Conservation (phyloP, 2,113 vertebrate genomes). For the Muscicapa adusta region DNA sequence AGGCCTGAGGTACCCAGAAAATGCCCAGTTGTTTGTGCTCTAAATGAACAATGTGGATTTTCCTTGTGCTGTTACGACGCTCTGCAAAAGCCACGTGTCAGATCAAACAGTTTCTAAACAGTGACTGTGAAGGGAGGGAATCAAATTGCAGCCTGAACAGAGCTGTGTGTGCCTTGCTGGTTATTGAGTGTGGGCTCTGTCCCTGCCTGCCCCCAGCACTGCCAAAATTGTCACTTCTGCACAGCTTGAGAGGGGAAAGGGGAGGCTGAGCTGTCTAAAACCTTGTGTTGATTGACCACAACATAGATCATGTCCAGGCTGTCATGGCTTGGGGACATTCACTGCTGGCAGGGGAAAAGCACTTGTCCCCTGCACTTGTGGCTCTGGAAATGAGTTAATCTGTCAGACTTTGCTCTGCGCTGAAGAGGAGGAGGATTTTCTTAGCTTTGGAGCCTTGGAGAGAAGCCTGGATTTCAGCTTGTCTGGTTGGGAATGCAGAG, state of each 20-base stretch:
- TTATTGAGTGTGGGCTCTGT: accelerated
- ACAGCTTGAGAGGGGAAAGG: background rate
- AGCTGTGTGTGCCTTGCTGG: background rate
- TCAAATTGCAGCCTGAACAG: background rate
- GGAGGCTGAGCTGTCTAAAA: background rate
- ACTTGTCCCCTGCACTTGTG: background rate
- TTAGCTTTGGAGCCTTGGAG: background rate
- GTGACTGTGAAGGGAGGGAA: background rate
- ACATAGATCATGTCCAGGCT: background rate
- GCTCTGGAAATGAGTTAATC: background rate
- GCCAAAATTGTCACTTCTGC: background rate
- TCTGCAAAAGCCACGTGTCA: background rate
- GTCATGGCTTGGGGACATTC: background rate
- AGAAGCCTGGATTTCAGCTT: background rate
- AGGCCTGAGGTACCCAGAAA: background rate
- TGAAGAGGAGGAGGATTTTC: background rate
- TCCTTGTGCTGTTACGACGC: background rate
- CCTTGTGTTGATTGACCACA: background rate
- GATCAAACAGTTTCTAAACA: background rate
- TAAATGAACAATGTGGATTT: background rate
- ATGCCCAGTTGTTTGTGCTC: background rate
- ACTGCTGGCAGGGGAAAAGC: background rate
- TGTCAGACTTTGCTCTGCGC: background rate
- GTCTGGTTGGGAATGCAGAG: background rate
- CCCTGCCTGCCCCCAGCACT: background rate